These are phyloP conservation scores for Emys orbicularis DNA, from an alignment of 2,797 vertebrate genomes.

Conservation along the genomic window DNA sequence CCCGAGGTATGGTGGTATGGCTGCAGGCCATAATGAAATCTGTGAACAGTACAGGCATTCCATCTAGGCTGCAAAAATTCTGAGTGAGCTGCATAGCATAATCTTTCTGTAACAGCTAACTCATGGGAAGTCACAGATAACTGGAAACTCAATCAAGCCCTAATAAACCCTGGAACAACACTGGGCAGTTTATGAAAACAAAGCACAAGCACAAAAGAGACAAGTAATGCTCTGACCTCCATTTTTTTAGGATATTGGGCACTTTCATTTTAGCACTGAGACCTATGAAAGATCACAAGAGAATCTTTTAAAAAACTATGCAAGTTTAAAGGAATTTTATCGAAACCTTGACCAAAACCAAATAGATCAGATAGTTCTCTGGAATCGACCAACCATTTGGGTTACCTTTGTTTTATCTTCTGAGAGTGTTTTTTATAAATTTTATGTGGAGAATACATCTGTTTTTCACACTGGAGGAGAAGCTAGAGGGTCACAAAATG, in stretches of 20 bases:
- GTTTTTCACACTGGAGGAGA: background rate
- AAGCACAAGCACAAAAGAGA: background rate
- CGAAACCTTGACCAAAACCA: background rate
- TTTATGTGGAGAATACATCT: fast-evolving
- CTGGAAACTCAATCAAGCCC: fast-evolving
- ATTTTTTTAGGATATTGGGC: background rate
- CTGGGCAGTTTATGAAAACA: background rate
- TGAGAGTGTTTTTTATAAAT: background rate
- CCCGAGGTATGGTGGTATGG: background rate
- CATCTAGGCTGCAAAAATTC: background rate
- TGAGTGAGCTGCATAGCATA: fast-evolving
- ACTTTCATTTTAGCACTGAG: background rate
- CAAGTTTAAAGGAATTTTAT: background rate
- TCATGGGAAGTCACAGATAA: background rate
- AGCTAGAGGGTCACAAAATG: background rate
- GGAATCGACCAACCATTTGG: background rate
- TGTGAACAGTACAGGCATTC: background rate
- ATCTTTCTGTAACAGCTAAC: background rate
- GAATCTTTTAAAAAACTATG: background rate
- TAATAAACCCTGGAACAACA: background rate
- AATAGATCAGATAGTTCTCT: background rate
- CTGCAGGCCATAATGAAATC: background rate
- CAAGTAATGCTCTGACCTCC: fast-evolving
- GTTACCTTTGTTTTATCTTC: background rate
- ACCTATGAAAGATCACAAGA: background rate